Evolutionary conservation across 2,888 invertebrate genomes (phyloP).

Genomic region (Bedellia somnulentella): DNA sequence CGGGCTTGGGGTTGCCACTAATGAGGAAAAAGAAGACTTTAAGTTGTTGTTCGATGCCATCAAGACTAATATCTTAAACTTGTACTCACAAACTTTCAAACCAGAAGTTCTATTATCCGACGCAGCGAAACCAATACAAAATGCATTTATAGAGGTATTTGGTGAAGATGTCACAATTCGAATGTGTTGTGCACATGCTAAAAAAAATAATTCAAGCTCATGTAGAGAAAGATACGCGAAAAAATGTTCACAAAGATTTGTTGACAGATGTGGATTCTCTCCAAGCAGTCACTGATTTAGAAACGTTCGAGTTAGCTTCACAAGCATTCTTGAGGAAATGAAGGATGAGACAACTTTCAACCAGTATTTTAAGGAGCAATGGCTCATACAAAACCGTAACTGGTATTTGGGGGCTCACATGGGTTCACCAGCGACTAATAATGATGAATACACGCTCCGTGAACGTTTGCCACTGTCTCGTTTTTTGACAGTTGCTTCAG

Average conservation of each 20-base stretch:
- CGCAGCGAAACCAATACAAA: slow-evolving; percentile 12
- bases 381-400: too few relatives aligned
- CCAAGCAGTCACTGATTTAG: too few relatives aligned
- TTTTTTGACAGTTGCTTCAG: too few relatives aligned
- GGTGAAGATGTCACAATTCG: too few relatives aligned
- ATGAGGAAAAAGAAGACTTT: slow-evolving; percentile 13
- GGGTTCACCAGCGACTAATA: slow-evolving; percentile 10
- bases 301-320: slow-evolving; percentile 13
- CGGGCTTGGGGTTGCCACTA: too few relatives aligned
- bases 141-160: slow-evolving; percentile 11
- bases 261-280: too few relatives aligned
- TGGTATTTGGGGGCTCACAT: slow-evolving; percentile 9
- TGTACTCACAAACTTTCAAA: slow-evolving; percentile 9
- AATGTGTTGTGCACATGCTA: slow-evolving; percentile 16
- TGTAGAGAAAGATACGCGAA: too few relatives aligned
- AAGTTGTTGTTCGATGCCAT: slow-evolving; percentile 11
- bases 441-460: slow-evolving; percentile 10
- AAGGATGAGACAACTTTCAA: too few relatives aligned
- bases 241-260: too few relatives aligned
- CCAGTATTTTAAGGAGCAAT: too few relatives aligned
- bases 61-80: slow-evolving; percentile 9
- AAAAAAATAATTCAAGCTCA: slow-evolving; percentile 15
- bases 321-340: too few relatives aligned
- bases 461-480: too few relatives aligned
- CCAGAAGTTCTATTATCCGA: slow-evolving; percentile 12